These are phyloP conservation scores for Lepidothrix coronata DNA, from an alignment of 2,113 vertebrate species.

Conservation along the genomic window DNA sequence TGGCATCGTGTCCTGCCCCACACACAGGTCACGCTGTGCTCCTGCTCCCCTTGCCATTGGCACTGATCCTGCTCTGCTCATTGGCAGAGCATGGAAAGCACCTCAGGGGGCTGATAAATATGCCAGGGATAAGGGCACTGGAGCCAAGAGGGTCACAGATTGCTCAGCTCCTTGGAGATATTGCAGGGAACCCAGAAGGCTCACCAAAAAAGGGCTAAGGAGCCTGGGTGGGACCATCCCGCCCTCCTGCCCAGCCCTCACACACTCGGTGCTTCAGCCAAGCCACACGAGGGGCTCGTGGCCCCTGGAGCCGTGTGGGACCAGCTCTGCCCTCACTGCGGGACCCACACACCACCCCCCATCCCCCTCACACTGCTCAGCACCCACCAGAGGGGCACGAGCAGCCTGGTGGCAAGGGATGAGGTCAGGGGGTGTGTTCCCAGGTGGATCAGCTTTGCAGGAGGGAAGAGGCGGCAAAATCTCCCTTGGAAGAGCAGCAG, in stretches of 20 bases:
- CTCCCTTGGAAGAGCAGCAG: neutral
- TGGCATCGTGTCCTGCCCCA: neutral
- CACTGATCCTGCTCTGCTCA: neutral
- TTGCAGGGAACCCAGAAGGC: neutral
- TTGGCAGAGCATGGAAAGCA: neutral
- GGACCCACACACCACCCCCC: neutral
- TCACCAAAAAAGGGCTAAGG: neutral
- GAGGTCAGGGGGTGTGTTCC: neutral
- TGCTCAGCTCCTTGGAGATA: neutral
- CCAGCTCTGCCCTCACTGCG: accelerated
- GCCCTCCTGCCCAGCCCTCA: neutral
- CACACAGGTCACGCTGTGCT: neutral
- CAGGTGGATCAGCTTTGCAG: neutral
- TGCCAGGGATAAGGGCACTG: accelerated
- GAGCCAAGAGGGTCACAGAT: neutral
- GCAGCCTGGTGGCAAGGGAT: accelerated
- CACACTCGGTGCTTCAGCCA: accelerated
- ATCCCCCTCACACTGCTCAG: neutral
- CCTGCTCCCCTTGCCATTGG: accelerated
- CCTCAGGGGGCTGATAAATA: neutral
- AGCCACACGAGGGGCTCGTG: neutral
- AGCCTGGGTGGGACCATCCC: neutral
- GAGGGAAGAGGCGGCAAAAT: neutral
- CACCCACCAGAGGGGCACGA: accelerated
- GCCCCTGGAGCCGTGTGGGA: accelerated